Percentiles rank a stretch among this genome's conserved stretches.
phyloP scores from a whole-genome alignment of 1,140 invertebrate genomes.

The Rhyacophila brunnea region DNA sequence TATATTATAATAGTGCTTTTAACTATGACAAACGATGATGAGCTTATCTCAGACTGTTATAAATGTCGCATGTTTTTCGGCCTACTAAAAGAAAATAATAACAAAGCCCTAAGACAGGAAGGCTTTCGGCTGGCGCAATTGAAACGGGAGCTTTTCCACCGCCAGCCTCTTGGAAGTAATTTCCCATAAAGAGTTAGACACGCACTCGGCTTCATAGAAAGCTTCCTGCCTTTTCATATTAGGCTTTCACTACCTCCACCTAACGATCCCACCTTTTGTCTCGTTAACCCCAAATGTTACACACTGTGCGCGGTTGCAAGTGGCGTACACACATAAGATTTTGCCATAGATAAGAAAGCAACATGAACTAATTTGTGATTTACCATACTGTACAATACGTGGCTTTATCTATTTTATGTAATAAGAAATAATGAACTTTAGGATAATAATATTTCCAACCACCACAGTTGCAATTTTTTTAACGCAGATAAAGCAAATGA shows the following conservation, averaged over 20 bases:
- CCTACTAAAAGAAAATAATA: background rate
- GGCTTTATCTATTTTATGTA: too few relatives aligned
- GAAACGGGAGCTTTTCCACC: background rate
- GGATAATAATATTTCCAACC: too few relatives aligned
- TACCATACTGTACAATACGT: too few relatives aligned
- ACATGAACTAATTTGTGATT: too few relatives aligned
- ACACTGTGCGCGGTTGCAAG: background rate
- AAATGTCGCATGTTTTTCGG: background rate
- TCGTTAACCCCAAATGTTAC: conserved; percentile 34
- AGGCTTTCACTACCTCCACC: conserved; percentile 24
- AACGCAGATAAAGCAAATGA: too few relatives aligned
- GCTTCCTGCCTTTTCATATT: conserved; percentile 21
- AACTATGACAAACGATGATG: too few relatives aligned
- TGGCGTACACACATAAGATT: too few relatives aligned
- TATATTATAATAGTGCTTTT: too few relatives aligned
- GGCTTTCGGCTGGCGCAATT: background rate
- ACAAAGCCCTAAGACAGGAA: background rate
- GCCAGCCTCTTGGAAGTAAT: background rate
- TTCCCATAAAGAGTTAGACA: conserved; percentile 1
- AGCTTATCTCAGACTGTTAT: too few relatives aligned
- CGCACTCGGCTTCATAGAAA: background rate
- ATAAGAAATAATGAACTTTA: too few relatives aligned
- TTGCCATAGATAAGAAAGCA: too few relatives aligned
- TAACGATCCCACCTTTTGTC: conserved; percentile 35
- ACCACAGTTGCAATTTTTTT: too few relatives aligned